Base-by-base conservation (phyloP, 64 coral and sea anemone species). In the Dendronephthya gigantea region DNA sequence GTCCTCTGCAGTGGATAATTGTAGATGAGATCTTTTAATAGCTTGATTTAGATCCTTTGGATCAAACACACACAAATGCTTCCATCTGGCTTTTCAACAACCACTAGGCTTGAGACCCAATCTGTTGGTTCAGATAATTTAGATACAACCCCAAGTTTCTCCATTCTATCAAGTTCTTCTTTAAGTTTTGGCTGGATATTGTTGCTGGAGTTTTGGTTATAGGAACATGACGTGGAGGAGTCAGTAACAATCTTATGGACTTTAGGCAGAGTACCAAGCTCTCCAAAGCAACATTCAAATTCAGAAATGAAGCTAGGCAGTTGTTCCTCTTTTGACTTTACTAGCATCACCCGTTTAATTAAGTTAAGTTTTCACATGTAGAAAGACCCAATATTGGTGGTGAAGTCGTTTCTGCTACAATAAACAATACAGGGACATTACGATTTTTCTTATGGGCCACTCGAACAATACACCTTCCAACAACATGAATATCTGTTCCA, bases 41-140 rank as follows among this genome's bases (percentile, higher is more conserved):
- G n/a, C n/a, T n/a, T n/a, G n/a, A n/a, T n/a, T n/a, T n/a, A n/a
- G n/a, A n/a, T n/a, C n/a, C n/a, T n/a, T n/a, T n/a, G n/a, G n/a
- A n/a, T n/a, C n/a, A n/a, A n/a, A n/a, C n/a, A n/a, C n/a, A n/a
- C n/a, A n/a, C n/a, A n/a, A n/a, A n/a, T n/a, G n/a, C n/a, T n/a
- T n/a, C n/a, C n/a, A n/a, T n/a, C n/a, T n/a, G n/a, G n/a, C n/a
- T n/a, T n/a, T n/a, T n/a, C n/a, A n/a, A n/a, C n/a, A n/a, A n/a
- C n/a, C n/a, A n/a, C n/a, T 75, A 86, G 70, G 72, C 89, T 90
- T 31, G 48, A 75, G n/a, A 90, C 89, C 89, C 83, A 90, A 76
- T 90, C 89, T 15, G 89, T 90, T 43, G 89, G n/a, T 90, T 82
- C 38, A 14, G 82, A 35, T 16, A 90, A 83, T 86, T 90, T 90